Conservation (phyloP, 1,140 invertebrate species). For the Drosophila funebris region DNA sequence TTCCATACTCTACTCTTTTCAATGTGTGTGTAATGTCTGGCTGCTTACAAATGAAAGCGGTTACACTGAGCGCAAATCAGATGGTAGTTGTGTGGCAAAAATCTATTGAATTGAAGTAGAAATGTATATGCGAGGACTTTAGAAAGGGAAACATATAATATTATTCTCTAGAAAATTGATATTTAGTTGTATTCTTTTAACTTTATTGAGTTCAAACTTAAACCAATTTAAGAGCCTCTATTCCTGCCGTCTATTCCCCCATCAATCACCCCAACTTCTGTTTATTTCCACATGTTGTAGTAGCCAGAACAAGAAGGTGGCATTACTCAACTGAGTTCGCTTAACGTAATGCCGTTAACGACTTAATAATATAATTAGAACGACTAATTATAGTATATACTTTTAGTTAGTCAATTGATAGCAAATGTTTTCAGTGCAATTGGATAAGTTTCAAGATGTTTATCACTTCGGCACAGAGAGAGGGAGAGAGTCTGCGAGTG, state of each 20-base stretch:
- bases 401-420: slow-evolving; percentile 8
- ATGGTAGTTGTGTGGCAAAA: neutral
- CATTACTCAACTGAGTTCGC: slow-evolving; percentile 55
- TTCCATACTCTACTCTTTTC: slow-evolving; percentile 44
- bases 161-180: no score
- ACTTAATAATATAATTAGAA: slow-evolving; percentile 62
- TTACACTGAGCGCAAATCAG: slow-evolving; percentile 52
- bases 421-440: slow-evolving; percentile 37
- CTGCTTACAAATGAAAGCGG: slow-evolving; percentile 50
- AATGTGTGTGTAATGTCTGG: slow-evolving; percentile 44
- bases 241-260: neutral
- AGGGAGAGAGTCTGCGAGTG: neutral
- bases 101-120: no score
- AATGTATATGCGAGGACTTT: no score
- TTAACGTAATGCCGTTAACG: slow-evolving; percentile 59
- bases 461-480: slow-evolving; percentile 32
- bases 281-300: slow-evolving; percentile 33
- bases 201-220: no score
- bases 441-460: slow-evolving; percentile 30
- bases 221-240: no score
- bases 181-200: neutral
- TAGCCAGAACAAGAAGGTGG: slow-evolving; percentile 37
- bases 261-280: slow-evolving; percentile 51
- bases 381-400: slow-evolving; percentile 18
- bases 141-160: no score